Evolutionary conservation across 2,113 vertebrate genomes (phyloP).

Genomic region (Zapornia atra): DNA sequence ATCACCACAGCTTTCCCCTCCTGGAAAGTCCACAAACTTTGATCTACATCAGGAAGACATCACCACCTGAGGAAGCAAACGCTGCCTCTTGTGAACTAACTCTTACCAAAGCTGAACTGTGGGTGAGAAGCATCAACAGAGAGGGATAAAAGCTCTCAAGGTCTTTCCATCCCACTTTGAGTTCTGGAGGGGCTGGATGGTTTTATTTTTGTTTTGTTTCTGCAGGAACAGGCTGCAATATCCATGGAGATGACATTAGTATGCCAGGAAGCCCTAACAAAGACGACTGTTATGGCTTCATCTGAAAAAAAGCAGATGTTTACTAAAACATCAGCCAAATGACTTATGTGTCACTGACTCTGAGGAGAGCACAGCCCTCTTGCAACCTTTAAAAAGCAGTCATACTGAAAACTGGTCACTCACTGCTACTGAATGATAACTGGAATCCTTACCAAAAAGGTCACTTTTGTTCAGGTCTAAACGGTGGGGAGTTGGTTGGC

Average conservation of each 20-base stretch:
- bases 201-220: constrained; percentile 44
- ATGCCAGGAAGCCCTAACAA: constrained; percentile 6
- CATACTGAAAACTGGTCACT: background rate
- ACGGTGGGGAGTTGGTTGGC: background rate
- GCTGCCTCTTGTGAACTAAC: background rate
- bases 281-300: constrained; percentile 16
- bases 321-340: constrained; percentile 48
- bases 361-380: background rate
- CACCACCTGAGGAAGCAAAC: background rate
- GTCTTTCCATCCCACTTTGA: background rate
- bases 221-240: constrained; percentile 44
- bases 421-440: background rate
- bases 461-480: background rate
- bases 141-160: background rate
- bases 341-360: background rate
- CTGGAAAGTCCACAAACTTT: background rate
- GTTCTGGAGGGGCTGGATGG: background rate
- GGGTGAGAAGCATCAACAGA: accelerated
- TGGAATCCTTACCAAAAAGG: background rate
- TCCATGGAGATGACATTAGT: constrained; percentile 20
- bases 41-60: background rate
- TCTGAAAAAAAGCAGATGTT: constrained; percentile 20
- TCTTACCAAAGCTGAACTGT: background rate
- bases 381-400: background rate
- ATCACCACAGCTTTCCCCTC: background rate